Base-by-base conservation (phyloP, 2,113 vertebrate genomes). In the Trinectes maculatus region DNA sequence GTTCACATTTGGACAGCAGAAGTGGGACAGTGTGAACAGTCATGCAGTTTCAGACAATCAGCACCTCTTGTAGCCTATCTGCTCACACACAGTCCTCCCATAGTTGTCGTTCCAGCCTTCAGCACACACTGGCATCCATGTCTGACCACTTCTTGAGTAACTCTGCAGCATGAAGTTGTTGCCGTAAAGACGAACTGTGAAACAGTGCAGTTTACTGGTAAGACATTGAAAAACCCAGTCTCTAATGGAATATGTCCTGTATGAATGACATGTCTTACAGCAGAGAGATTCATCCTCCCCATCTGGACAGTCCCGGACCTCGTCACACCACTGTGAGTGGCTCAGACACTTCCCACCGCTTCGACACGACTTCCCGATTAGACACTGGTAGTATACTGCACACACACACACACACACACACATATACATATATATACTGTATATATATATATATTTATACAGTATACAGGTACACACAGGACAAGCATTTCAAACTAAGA, bases 241-340 rank as follows among this genome's bases (percentile, higher is more conserved):
- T 9, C 1, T 0, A 8, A 11, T 2, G 5, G 16, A n/a, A 8
- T 16, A 4, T 5, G 40, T 2, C 1, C 26, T 28, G 9, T 54
- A 22, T 5, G n/a, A 10, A 19, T 11, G 2, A 8, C 26, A 39
- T 25, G 21, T 28, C 87, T 80, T 40, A 93, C 93, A 89, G 74
- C 93, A 92, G 0, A 78, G 49, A 18, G 76, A 26, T 66, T 93
- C 91, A 40, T 92, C 92, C 44, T 89, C 77, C 43, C 82, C 87
- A 0, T 51, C 0, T 0, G 58, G 2, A 71, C 92, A 93, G 73
- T 93, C 86, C 19, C 0, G 5, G 18, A 64, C 53, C 0, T 91
- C 88, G 11, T 93, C 80, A 26, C 92, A 93, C 88, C 88, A 90
- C 74, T 74, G 80, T 1, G 67, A 83, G 1, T 5, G 2, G 9